These are phyloP conservation scores for Frankliniella fusca DNA, from an alignment of 2,888 invertebrate species.

Conservation along the genomic window DNA sequence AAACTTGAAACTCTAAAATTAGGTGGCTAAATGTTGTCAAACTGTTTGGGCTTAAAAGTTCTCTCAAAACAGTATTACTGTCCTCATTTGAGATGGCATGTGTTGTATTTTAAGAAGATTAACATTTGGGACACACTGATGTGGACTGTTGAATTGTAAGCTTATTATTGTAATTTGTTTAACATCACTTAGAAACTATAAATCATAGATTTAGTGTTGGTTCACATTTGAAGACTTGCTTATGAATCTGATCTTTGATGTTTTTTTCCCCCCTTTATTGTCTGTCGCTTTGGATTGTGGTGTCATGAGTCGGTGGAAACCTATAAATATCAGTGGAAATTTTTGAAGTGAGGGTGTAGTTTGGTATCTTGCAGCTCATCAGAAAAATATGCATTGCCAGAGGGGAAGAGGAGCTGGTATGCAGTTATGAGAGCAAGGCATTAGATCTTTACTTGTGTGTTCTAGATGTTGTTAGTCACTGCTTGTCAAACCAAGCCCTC, in stretches of 20 bases:
- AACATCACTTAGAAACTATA: conserved; percentile 3
- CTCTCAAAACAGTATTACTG: no score
- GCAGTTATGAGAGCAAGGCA: background rate
- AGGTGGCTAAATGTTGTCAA: no score
- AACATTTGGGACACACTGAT: background rate
- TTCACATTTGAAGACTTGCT: conserved; percentile 10
- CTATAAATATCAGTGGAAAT: no score
- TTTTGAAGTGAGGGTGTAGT: no score
- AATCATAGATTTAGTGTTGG: background rate
- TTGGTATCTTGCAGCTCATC: no score
- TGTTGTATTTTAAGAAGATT: background rate
- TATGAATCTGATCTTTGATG: background rate
- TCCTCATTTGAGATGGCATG: no score
- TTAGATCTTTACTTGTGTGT: background rate
- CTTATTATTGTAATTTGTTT: background rate
- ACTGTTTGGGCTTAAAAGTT: no score
- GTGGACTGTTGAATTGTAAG: background rate
- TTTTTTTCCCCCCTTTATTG: no score
- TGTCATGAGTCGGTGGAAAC: no score
- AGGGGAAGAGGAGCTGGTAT: background rate
- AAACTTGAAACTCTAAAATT: no score
- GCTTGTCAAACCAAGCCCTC: background rate
- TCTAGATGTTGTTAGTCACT: background rate
- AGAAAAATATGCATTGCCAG: no score
- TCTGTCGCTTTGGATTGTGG: no score